Conservation (phyloP, 2,113 vertebrate genomes). For the Pyrgilauda ruficollis region DNA sequence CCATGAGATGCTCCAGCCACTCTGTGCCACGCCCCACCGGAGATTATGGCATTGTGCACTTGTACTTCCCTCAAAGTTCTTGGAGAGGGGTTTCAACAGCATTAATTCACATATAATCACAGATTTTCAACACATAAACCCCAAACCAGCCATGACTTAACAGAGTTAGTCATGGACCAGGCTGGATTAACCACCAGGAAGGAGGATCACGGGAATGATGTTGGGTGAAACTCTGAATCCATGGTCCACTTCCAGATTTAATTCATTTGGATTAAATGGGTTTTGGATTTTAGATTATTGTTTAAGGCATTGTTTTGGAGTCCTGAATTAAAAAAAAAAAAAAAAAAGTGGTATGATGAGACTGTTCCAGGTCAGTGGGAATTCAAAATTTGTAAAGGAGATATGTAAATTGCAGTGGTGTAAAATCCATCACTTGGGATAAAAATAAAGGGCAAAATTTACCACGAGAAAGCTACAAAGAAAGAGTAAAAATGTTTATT, state of each 20-base stretch:
- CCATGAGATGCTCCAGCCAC: neutral
- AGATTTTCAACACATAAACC: neutral
- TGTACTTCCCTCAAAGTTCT: neutral
- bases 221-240: neutral
- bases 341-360: neutral
- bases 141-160: neutral
- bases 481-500: neutral
- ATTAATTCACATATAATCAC: neutral
- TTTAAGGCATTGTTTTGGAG: neutral
- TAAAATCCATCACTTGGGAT: neutral
- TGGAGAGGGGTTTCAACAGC: neutral
- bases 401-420: neutral
- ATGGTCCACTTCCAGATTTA: neutral
- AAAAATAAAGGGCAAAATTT: neutral
- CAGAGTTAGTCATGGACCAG: neutral
- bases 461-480: neutral
- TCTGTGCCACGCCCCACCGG: accelerated
- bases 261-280: neutral
- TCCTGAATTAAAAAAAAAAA: neutral
- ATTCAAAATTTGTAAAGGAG: neutral
- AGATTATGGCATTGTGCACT: neutral
- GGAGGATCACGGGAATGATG: neutral
- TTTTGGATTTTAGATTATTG: neutral
- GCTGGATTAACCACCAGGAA: neutral
- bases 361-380: neutral